Evolutionary conservation across 2,888 invertebrate species (phyloP), one percentile per base, ranked within the genome.

Genomic region (Sphaeridia pumilis): DNA sequence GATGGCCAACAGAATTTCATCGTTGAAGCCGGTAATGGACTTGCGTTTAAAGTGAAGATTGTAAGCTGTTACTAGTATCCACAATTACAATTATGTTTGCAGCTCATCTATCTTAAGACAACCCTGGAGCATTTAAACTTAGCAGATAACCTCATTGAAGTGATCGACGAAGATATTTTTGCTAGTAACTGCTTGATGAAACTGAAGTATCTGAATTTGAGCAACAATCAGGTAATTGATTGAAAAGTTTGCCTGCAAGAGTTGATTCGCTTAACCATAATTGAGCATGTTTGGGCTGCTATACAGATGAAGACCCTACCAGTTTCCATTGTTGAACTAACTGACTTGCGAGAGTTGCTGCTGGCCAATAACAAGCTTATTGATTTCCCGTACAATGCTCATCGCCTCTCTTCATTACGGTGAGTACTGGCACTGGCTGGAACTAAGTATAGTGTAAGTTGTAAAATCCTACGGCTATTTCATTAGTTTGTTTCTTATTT

Each of bases 301-400:
- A 10, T 31, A 7, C 38, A 38, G 38, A 5, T 38, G 20, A 5
- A 17, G 31, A 5, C 10, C 14, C 22, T 51, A 25, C 51, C 51
- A 20, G 22, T 26, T 36, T 45, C 51, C 10, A 10, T 51, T 31
- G 21, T 45, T 12, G 27, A 26, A 4, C 25, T 51, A 2, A 17
- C 17, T 4, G 22, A 35, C 3, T 28, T 51, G 26, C 28, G n/a
- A 21, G 45, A 45, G 22, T 22, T 51, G 14, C 28, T 45, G 4
- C 4, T 45, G 2, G 31, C 35, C 4, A 51, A 45, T 17, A 51
- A 51, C 36, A 7, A 12, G 2, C 27, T 51, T 4, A 7, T 25
- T 20, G 35, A 36, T 3, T 26, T 51, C 1, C 51, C 51, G 4
- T 51, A 51, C 28, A 51, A 51, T 36, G 1, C 45, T n/a, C 51